Percentiles rank a stretch among this genome's conserved stretches.
Conservation (phyloP, 2,888 invertebrate genomes). For the Amorpha juglandis region DNA sequence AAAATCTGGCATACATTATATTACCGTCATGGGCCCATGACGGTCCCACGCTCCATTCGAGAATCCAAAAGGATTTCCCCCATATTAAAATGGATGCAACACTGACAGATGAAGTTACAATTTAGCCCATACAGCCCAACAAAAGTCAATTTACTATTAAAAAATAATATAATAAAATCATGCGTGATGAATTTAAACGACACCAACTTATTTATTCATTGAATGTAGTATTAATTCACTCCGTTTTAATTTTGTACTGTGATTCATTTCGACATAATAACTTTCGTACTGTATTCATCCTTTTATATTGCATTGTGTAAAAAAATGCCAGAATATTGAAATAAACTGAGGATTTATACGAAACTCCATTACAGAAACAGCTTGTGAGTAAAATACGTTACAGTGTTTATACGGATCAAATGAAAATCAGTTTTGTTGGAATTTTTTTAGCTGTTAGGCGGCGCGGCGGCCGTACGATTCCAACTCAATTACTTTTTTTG, state of each 20-base stretch:
- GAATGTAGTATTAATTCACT: background rate
- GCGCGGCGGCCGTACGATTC: background rate
- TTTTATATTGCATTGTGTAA: conserved; percentile 9
- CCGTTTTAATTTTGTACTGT: conserved; percentile 12
- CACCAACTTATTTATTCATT: background rate
- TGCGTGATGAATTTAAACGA: too few species aligned
- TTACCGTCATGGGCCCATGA: too few species aligned
- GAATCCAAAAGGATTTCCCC: too few species aligned
- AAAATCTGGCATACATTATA: too few species aligned
- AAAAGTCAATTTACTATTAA: too few species aligned
- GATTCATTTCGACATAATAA: background rate
- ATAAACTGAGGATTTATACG: background rate
- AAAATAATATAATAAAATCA: too few species aligned
- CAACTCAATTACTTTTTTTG: too few species aligned
- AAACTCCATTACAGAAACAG: background rate
- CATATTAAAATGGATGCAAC: too few species aligned
- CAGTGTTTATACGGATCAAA: background rate
- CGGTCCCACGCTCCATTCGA: too few species aligned
- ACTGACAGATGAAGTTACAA: too few species aligned
- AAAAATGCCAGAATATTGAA: background rate
- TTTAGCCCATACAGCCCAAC: too few species aligned
- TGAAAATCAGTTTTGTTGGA: background rate
- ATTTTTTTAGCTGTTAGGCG: too few species aligned
- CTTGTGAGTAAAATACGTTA: conserved; percentile 5
- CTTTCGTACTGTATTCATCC: background rate